Evolutionary conservation across 2,888 invertebrate species (phyloP).

Genomic region (Parnassius mnemosyne): DNA sequence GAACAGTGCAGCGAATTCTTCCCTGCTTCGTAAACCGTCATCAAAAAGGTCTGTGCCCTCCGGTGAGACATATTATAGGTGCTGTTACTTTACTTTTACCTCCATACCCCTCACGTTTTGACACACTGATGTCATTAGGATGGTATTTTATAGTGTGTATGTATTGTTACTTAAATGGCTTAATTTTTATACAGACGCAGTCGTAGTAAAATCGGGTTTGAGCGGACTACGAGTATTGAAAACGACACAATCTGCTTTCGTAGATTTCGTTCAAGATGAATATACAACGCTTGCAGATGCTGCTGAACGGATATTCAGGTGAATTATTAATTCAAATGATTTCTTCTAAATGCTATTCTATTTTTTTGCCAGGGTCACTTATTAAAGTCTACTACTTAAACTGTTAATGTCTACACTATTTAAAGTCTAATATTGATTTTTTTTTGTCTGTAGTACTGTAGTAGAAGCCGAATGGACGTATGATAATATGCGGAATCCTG

Average conservation of each 20-base stretch:
- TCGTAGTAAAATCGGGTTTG: constrained; percentile 84
- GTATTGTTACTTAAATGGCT: too few relatives aligned
- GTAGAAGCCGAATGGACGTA: constrained; percentile 89
- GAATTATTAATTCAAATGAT: constrained; percentile 10
- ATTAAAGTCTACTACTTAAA: too few relatives aligned
- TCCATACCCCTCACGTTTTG: too few relatives aligned
- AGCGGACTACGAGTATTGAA: constrained; percentile 87
- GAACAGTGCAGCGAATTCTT: too few relatives aligned
- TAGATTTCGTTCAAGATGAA: constrained; percentile 89
- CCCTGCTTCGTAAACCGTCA: too few relatives aligned
- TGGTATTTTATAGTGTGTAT: too few relatives aligned
- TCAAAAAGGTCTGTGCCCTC: too few relatives aligned
- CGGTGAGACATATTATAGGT: too few relatives aligned
- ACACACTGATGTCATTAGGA: too few relatives aligned
- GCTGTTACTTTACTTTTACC: too few relatives aligned
- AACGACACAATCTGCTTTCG: constrained; percentile 90
- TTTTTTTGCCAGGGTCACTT: too few relatives aligned
- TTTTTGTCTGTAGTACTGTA: constrained; percentile 79
- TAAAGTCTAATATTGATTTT: constrained; percentile 3
- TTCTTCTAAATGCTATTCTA: not conserved
- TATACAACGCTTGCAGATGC: constrained; percentile 88
- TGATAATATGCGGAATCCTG: constrained; percentile 81
- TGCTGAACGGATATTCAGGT: constrained; percentile 86
- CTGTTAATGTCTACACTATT: too few relatives aligned
- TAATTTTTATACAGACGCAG: constrained; percentile 55